Base-by-base conservation (phyloP, 2,113 vertebrate species). In the Eulemur rufifrons region DNA sequence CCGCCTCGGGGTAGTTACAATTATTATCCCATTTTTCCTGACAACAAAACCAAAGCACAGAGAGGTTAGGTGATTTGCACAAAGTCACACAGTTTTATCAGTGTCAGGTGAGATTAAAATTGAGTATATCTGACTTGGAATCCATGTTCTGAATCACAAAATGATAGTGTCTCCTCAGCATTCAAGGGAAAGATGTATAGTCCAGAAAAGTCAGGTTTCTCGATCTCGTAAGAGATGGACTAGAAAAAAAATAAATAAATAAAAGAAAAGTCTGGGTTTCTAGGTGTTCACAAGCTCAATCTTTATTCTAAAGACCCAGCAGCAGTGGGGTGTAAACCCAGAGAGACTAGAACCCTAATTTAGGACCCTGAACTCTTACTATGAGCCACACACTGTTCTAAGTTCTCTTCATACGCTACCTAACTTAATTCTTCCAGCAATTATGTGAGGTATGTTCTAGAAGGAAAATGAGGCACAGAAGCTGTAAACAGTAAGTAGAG, bases 401-500 rank as follows among this genome's bases (percentile, higher is more conserved):
- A 73, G 12, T 34, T 37, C 29, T 39, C 64, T 74, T 66, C 17
- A 9, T 3, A 3, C 6, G 12, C 15, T 11, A 8, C 37, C n/a
- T 73, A 64, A 39, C 64, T 32, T 14, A 45, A 32, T 64, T 50
- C n/a, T 86, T 6, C 61, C 37, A 69, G 23, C n/a, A 66, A 18
- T 25, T 32, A 82, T 2, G 45, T 15, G 66, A 39, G 32, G 56
- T 10, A 18, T 73, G 47, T 47, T 73, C 83, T 47, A 45, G 56
- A 54, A 87, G 83, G 66, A 45, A 82, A 45, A 42, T 3, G 17
- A 74, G 32, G 32, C 18, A 6, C 83, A 18, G 18, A 34, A 32
- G 37, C 47, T 3, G 0, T 2, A 3, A 27, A 66, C 0, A 20
- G n/a, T 7, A 56, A 25, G 47, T 17, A 66, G 7, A 20, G 32